phyloP scores from a whole-genome alignment of 1,140 invertebrate species.

The Steinernema feltiae region DNA sequence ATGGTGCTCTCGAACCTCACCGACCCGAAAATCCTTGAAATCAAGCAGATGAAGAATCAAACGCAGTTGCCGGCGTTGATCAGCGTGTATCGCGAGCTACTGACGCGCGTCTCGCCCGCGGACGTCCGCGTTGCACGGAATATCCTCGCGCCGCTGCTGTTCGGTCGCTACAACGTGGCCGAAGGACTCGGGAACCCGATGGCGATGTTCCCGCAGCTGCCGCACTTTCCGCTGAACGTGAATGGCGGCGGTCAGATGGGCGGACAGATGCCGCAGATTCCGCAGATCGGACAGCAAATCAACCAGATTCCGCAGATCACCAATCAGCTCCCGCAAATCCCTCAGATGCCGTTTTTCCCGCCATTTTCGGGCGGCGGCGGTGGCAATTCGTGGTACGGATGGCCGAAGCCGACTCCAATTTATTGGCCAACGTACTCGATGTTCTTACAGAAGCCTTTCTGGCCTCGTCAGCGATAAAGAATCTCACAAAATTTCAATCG shows the following conservation, averaged over 20 bases:
- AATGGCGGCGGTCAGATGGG: too few relatives aligned
- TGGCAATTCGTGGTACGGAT: slow-evolving; percentile 7
- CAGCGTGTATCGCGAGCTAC: not conserved
- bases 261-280: not conserved
- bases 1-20: not conserved
- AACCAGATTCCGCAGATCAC: not conserved
- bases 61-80: not conserved
- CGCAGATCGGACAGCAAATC: not conserved
- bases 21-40: not conserved
- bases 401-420: not conserved
- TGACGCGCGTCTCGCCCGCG: not conserved
- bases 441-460: not conserved
- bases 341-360: not conserved
- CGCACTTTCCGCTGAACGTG: not conserved
- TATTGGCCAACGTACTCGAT: slow-evolving; percentile 1
- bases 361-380: not conserved
- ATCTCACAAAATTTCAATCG: too few relatives aligned
- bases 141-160: not conserved
- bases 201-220: not conserved
- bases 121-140: not conserved
- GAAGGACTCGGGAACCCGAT: not conserved
- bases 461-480: slow-evolving; percentile 10
- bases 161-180: slow-evolving; percentile 7
- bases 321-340: not conserved
- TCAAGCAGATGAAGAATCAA: not conserved